These are phyloP conservation scores for Hemibagrus guttatus DNA, from an alignment of 2,797 vertebrate species.

Conservation along the genomic window DNA sequence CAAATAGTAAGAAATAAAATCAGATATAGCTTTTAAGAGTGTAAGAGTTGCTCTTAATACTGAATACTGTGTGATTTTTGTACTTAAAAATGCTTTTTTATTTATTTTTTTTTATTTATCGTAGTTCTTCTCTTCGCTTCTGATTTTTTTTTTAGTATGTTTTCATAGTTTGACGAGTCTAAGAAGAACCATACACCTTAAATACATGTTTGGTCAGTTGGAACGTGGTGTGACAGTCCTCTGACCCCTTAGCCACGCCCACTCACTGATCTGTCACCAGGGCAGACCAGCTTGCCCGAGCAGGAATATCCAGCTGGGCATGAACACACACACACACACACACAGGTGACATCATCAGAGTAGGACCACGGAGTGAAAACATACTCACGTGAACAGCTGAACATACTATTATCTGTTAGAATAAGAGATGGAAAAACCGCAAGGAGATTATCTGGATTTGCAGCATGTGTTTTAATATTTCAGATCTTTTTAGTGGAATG, in stretches of 20 bases:
- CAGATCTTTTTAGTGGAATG: neutral
- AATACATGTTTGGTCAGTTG: neutral
- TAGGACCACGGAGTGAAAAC: neutral
- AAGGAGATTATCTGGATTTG: neutral
- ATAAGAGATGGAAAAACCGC: neutral
- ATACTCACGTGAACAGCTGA: neutral
- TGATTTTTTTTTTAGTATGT: neutral
- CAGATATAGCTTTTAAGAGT: neutral
- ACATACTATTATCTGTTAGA: neutral
- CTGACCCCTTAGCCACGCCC: neutral
- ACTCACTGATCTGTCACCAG: neutral
- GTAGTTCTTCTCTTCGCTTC: neutral
- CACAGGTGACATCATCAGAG: neutral
- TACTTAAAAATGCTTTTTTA: neutral
- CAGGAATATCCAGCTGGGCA: conserved; percentile 13
- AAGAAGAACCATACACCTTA: neutral
- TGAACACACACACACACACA: neutral
- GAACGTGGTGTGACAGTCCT: neutral
- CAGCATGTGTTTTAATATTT: neutral
- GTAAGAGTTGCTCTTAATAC: neutral
- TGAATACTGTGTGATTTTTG: neutral
- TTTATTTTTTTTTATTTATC: too few relatives aligned
- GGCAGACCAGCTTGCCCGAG: neutral
- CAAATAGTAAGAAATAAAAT: neutral
- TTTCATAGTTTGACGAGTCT: neutral